These are phyloP conservation scores for Polymixis lichenea DNA, from an alignment of 2,888 invertebrate genomes.

Conservation along the genomic window DNA sequence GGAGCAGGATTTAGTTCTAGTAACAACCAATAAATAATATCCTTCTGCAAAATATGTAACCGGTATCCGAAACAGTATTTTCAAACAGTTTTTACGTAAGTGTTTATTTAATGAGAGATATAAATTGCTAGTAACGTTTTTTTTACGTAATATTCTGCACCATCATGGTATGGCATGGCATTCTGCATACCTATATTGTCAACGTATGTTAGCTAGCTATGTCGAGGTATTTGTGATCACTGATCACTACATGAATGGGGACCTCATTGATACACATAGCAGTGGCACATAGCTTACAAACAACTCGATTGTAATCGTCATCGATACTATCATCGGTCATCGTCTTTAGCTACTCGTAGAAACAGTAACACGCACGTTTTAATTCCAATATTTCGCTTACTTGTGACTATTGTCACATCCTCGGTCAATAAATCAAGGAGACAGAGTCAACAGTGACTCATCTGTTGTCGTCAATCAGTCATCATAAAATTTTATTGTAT, in stretches of 20 bases:
- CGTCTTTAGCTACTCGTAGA: constrained; percentile 2
- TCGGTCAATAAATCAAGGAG: constrained; percentile 39
- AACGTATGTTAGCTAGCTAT: constrained; percentile 22
- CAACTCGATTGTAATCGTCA: constrained; percentile 20
- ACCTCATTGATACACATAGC: constrained; percentile 20
- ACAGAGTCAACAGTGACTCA: constrained; percentile 49
- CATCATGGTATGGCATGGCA: neutral
- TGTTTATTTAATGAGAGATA: neutral
- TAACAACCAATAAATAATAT: neutral
- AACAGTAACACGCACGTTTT: constrained; percentile 19
- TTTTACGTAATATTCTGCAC: neutral
- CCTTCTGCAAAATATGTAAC: neutral
- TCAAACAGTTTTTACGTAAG: neutral
- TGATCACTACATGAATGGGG: constrained; percentile 44
- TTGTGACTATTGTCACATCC: constrained; percentile 32
- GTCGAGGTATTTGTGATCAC: constrained; percentile 30
- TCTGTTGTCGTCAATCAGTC: constrained; percentile 52
- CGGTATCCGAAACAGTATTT: neutral
- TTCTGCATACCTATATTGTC: neutral
- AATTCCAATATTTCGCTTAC: constrained; percentile 12
- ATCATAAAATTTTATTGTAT: constrained; percentile 56
- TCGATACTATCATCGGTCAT: constrained; percentile 14
- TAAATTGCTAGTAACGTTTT: neutral
- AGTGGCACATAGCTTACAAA: constrained; percentile 21
- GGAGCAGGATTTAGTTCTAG: neutral